Percentiles rank a stretch among this genome's conserved stretches.
phyloP scores from a whole-genome alignment of 2,113 vertebrate genomes.

The Naja naja region DNA sequence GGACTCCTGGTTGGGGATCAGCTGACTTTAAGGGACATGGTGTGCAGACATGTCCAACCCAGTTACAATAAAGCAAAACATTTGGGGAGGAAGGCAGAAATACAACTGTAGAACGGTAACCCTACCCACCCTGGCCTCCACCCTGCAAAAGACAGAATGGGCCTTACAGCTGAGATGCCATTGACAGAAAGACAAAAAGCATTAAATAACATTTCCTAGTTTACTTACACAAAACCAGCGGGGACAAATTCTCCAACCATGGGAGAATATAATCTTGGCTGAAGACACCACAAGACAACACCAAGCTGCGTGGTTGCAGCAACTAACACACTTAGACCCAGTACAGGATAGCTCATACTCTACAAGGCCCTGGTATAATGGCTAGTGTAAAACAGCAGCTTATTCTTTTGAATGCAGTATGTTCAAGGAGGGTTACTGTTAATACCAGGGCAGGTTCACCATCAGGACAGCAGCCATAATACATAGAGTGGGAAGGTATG shows the following conservation, averaged over 20 bases:
- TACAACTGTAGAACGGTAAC: background rate
- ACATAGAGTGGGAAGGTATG: background rate
- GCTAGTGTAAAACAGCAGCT: background rate
- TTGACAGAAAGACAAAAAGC: background rate
- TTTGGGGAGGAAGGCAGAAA: background rate
- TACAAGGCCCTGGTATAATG: background rate
- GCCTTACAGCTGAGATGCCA: background rate
- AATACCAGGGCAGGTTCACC: background rate
- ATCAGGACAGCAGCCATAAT: background rate
- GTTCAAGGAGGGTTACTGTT: background rate
- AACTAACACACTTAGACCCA: background rate
- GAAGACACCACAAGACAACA: constrained; percentile 4
- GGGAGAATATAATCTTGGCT: background rate
- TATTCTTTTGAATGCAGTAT: background rate
- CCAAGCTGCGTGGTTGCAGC: background rate
- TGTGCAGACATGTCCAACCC: background rate
- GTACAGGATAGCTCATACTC: background rate
- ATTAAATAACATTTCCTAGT: background rate
- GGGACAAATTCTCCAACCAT: background rate
- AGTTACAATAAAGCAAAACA: background rate
- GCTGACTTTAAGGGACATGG: background rate
- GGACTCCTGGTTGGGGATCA: background rate
- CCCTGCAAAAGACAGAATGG: background rate
- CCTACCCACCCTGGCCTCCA: background rate
- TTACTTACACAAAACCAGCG: background rate